Percentiles rank a stretch among this genome's conserved stretches.
Evolutionary conservation across 2,797 vertebrate genomes (phyloP).

Genomic region (Lepus townsendii): DNA sequence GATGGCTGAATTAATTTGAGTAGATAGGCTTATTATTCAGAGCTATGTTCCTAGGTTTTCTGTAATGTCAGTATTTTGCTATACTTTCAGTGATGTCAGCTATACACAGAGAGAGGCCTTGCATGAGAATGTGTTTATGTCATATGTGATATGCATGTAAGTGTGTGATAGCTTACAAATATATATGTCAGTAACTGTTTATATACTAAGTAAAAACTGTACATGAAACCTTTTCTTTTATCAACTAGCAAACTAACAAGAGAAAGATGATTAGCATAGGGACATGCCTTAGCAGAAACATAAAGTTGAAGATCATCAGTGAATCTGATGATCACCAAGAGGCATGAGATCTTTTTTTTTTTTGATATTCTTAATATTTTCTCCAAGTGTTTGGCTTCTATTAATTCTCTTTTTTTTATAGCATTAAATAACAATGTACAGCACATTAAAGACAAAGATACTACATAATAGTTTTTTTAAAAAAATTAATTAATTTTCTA

Average conservation of each 20-base stretch:
- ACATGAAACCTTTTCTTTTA: not conserved
- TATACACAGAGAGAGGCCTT: not conserved
- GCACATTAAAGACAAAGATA: too few relatives aligned
- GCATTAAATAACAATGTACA: too few relatives aligned
- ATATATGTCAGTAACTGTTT: not conserved
- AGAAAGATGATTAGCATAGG: not conserved
- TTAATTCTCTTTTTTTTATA: too few relatives aligned
- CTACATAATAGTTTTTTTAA: too few relatives aligned
- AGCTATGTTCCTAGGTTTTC: not conserved
- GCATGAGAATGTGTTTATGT: not conserved
- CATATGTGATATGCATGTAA: not conserved
- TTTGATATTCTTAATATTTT: too few relatives aligned
- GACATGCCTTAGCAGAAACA: not conserved
- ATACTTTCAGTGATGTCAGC: not conserved
- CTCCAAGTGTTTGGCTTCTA: too few relatives aligned
- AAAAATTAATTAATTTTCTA: too few relatives aligned
- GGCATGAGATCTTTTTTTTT: not conserved
- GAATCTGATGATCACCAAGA: not conserved
- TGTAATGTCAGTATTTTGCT: not conserved
- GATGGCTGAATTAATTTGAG: not conserved
- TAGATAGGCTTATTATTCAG: not conserved
- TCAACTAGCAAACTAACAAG: accelerated
- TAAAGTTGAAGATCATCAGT: not conserved
- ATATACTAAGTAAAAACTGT: not conserved
- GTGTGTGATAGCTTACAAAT: not conserved